Evolutionary conservation across 2,797 vertebrate genomes (phyloP), one percentile per base, ranked within the genome.

Genomic region (Pterois miles): DNA sequence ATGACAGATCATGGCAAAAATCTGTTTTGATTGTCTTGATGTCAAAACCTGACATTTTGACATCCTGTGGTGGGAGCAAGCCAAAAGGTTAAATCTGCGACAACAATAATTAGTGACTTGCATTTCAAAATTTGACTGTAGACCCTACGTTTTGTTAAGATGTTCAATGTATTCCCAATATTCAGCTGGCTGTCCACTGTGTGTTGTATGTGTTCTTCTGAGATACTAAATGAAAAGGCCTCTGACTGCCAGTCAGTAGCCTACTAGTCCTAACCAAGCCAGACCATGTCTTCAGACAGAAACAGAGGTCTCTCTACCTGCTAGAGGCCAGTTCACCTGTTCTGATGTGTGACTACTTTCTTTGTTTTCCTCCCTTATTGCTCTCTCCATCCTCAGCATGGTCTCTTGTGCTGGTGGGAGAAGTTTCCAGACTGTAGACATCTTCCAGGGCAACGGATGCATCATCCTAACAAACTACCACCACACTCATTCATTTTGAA

Each of bases 341-440:
- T 74, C 5, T 60, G 23, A 74, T 66, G 54, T 40, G 23, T 74
- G 29, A 56, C 6, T 22, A 52, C 29, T 33, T 54, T 38, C n/a
- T 46, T 65, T 33, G 2, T 53, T 29, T 14, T 23, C 11, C 31
- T 31, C 43, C 22, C 23, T 23, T 23, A 34, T 59, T 74, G 52
- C 53, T 25, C 57, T 60, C 60, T 60, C 9, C 66, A 13, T 13
- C 31, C 27, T 31, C 33, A 46, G 31, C 38, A 23, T 74, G 71
- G n/a, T 59, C 38, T 50, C 23, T 71, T 31, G 38, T 11, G 25
- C 56, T 43, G 62, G 25, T 58, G 52, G 33, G 11, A 56, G 31
- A 80, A 34, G 70, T 57, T 65, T 25, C 34, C 53, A 23, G 13
- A 64, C 3, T 38, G 52, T 27, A 65, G 64, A 29, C 72, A 54